A percentile compares a stretch with the other conserved stretches of the same genome.
phyloP scores from a whole-genome alignment of 1,140 invertebrate genomes.

The Limonius californicus region DNA sequence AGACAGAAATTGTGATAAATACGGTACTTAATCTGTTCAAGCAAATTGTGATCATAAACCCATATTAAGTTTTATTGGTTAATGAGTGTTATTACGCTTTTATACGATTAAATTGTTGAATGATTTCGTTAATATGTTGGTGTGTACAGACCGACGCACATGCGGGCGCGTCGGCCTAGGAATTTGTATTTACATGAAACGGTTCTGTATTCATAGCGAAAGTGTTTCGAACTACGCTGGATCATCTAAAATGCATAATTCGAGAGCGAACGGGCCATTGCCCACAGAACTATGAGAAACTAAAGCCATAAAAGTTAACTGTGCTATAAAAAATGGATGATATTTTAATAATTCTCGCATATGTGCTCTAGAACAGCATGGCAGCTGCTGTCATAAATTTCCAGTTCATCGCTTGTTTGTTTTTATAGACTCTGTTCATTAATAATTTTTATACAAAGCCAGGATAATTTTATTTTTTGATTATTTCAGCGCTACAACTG shows the following conservation, averaged over 20 bases:
- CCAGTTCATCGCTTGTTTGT: background rate
- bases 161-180: too few species aligned
- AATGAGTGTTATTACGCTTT: background rate
- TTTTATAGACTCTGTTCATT: too few species aligned
- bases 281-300: conserved; percentile 12
- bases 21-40: background rate
- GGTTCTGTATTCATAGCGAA: too few species aligned
- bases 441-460: too few species aligned
- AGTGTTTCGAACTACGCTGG: background rate
- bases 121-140: background rate
- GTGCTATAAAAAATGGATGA: conserved; percentile 12
- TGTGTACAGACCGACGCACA: background rate
- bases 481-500: too few species aligned
- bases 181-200: too few species aligned
- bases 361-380: background rate
- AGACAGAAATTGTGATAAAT: background rate
- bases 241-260: conserved; percentile 5
- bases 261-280: background rate
- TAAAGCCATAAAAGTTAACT: conserved; percentile 9
- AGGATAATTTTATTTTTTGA: too few species aligned
- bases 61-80: background rate
- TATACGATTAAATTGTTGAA: background rate
- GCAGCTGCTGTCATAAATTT: conserved; percentile 13
- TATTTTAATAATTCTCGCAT: conserved; percentile 14
- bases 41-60: background rate